Evolutionary conservation across 2,113 vertebrate genomes (phyloP).

Genomic region (Podiceps cristatus): DNA sequence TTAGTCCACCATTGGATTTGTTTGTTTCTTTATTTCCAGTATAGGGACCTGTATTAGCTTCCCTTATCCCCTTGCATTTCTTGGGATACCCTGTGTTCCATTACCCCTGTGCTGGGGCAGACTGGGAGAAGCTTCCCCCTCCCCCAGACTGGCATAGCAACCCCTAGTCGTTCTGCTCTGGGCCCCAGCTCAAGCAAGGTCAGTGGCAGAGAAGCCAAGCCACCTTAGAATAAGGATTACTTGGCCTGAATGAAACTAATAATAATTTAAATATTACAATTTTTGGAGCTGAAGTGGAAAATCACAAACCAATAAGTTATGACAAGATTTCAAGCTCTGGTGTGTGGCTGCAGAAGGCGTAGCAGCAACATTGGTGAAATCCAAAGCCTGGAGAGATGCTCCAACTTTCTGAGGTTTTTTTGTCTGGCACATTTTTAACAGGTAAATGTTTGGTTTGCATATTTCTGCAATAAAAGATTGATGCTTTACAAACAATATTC

Average conservation of each 20-base stretch:
- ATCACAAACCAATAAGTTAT: background rate
- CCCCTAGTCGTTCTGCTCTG: background rate
- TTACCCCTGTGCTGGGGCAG: accelerated
- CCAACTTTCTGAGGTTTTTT: background rate
- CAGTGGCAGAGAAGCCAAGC: background rate
- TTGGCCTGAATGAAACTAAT: background rate
- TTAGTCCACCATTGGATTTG: background rate
- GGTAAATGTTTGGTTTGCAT: background rate
- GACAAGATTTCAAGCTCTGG: background rate
- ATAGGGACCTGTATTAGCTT: background rate
- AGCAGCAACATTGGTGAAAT: background rate
- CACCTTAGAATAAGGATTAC: background rate
- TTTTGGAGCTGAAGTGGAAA: background rate
- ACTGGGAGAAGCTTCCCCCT: background rate
- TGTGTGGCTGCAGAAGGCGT: background rate
- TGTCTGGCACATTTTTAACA: accelerated
- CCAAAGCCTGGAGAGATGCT: background rate
- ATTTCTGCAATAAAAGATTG: background rate
- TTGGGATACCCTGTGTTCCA: accelerated
- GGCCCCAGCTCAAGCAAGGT: background rate
- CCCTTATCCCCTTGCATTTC: background rate
- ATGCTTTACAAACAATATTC: background rate
- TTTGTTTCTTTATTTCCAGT: background rate
- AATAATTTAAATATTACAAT: background rate
- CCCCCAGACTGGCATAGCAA: accelerated